Evolutionary conservation across 2,888 invertebrate genomes (phyloP).

Genomic region (Homarus gammarus): DNA sequence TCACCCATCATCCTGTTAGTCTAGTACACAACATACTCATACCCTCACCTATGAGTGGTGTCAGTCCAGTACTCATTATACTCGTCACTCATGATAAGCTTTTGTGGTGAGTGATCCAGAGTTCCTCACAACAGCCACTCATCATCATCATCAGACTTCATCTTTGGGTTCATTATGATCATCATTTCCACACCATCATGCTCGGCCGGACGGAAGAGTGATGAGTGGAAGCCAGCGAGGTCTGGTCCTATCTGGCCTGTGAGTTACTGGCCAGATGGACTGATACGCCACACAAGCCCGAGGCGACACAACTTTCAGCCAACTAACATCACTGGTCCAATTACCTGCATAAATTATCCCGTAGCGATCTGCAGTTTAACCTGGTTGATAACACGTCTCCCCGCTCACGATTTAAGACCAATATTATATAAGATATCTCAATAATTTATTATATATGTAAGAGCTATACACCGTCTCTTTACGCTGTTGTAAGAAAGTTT

Average conservation of each 20-base stretch:
- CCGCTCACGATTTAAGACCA: neutral
- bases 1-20: no score
- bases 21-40: no score
- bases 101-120: no score
- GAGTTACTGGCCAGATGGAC: neutral
- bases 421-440: conserved; percentile 5
- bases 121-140: neutral
- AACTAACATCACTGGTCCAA: conserved; percentile 22
- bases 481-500: no score
- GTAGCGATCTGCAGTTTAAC: neutral
- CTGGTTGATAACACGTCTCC: neutral
- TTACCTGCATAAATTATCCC: conserved; percentile 39
- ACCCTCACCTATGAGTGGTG: no score
- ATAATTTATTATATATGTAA: conserved; percentile 17
- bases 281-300: neutral
- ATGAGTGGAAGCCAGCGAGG: neutral
- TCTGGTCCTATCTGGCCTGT: neutral
- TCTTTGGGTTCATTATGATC: neutral
- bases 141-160: neutral
- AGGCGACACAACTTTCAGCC: neutral
- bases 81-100: no score
- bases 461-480: no score
- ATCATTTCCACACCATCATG: neutral
- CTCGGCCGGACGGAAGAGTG: neutral
- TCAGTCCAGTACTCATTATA: no score